phyloP scores from a whole-genome alignment of 2,888 invertebrate genomes.

The Anodontia alba region DNA sequence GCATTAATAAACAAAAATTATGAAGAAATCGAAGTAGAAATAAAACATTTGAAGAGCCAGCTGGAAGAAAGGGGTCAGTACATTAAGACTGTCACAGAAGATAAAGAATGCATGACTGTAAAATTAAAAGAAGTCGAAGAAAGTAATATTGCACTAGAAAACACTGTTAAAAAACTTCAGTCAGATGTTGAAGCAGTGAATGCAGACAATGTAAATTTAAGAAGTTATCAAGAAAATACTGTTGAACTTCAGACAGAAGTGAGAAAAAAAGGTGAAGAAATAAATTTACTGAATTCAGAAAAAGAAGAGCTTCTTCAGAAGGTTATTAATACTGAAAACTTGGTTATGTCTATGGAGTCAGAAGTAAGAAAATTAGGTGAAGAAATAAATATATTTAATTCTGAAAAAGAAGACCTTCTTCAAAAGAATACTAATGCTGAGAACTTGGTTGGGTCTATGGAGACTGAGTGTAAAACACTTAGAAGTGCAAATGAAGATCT shows the following conservation, averaged over 20 bases:
- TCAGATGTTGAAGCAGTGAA: neutral
- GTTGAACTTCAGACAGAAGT: constrained; percentile 30
- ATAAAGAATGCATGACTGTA: neutral
- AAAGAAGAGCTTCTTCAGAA: constrained; percentile 27
- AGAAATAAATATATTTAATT: constrained; percentile 33
- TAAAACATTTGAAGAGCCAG: neutral
- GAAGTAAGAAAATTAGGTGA: constrained; percentile 34
- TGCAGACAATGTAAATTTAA: neutral
- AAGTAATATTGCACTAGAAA: neutral
- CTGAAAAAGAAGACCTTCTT: constrained; percentile 24
- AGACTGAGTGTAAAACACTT: constrained; percentile 25
- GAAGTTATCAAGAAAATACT: constrained; percentile 20
- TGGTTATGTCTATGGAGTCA: constrained; percentile 5
- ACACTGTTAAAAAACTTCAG: neutral
- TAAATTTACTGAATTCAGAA: constrained; percentile 30
- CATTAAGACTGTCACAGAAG: constrained; percentile 21
- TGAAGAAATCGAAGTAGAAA: neutral
- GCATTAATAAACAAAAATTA: neutral
- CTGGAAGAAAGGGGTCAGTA: constrained; percentile 15
- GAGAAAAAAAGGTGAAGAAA: constrained; percentile 34
- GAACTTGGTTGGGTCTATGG: constrained; percentile 8
- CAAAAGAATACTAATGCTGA: constrained; percentile 29
- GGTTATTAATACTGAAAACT: constrained; percentile 28
- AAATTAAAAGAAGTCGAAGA: neutral
- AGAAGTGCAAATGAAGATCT: constrained; percentile 29